Conservation (phyloP, 1,140 invertebrate genomes). For the Semibalanus balanoides region DNA sequence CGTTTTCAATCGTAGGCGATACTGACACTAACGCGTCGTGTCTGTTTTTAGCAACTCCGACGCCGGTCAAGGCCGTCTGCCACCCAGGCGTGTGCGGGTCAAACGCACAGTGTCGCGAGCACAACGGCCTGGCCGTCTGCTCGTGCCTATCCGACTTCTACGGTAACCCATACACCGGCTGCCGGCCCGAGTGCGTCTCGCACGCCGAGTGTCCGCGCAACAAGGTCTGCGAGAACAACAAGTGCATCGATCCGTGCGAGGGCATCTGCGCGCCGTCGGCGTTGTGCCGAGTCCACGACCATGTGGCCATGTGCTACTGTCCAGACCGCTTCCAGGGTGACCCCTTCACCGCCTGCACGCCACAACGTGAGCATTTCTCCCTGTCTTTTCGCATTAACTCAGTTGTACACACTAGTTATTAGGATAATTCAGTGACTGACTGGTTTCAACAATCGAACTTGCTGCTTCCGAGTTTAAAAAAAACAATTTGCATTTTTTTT, state of each 20-base stretch:
- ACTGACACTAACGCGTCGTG: conserved; percentile 5
- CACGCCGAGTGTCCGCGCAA: conserved; percentile 49
- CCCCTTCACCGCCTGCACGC: conserved; percentile 53
- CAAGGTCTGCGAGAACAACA: conserved; percentile 42
- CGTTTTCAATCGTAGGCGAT: conserved; percentile 1
- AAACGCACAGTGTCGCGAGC: conserved; percentile 57
- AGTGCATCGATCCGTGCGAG: conserved; percentile 64
- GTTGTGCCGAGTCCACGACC: conserved; percentile 56
- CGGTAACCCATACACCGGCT: conserved; percentile 40
- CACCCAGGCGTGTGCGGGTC: conserved; percentile 44
- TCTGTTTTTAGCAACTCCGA: conserved; percentile 6
- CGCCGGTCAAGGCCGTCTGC: conserved; percentile 14
- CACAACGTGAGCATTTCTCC: too few species aligned
- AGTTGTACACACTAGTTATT: too few species aligned
- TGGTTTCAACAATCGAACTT: too few species aligned
- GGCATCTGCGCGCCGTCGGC: conserved; percentile 63
- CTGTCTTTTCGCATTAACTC: too few species aligned
- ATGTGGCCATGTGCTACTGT: conserved; percentile 64
- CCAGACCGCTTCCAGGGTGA: conserved; percentile 48
- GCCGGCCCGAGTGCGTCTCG: conserved; percentile 54
- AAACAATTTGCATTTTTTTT: too few species aligned
- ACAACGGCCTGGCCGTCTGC: conserved; percentile 53
- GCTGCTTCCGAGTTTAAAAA: too few species aligned
- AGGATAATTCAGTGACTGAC: too few species aligned
- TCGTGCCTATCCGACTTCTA: conserved; percentile 36